Evolutionary conservation across 2,888 invertebrate genomes (phyloP).

Genomic region (Dasypolia templi): DNA sequence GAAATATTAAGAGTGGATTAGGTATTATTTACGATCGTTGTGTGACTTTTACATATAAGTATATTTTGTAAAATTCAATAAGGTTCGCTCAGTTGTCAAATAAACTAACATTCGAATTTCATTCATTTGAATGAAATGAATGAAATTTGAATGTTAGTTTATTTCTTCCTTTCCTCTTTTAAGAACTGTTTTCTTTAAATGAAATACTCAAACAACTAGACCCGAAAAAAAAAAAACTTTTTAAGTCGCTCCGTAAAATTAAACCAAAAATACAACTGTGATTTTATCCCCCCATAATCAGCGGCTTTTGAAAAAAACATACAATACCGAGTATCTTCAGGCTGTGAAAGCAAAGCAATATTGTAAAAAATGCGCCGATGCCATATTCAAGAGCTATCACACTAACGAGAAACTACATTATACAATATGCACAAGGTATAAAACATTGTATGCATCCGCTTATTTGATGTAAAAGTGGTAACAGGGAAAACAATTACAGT

Average conservation of each 20-base stretch:
- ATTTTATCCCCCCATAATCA: not conserved
- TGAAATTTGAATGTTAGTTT: no score
- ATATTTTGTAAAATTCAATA: not conserved
- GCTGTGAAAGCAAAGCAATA: conserved; percentile 3
- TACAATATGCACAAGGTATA: not conserved
- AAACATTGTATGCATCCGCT: not conserved
- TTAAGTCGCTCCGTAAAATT: not conserved
- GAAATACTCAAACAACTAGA: not conserved
- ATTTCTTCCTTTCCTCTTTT: no score
- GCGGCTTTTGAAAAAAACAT: not conserved
- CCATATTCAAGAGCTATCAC: conserved; percentile 17
- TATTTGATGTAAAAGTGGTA: conserved; percentile 17
- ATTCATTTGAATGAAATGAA: no score
- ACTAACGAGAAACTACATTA: conserved; percentile 30
- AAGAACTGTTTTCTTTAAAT: not conserved
- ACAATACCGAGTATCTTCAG: not conserved
- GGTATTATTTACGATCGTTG: not conserved
- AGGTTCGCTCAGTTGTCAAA: not conserved
- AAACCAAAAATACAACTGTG: not conserved
- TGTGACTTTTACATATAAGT: not conserved
- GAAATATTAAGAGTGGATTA: not conserved
- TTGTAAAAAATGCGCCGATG: conserved; percentile 4
- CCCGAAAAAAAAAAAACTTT: not conserved
- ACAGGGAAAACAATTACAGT: no score
- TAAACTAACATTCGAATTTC: not conserved